Evolutionary conservation across 1,140 invertebrate species (phyloP).

Genomic region (Brachionus manjavacas): DNA sequence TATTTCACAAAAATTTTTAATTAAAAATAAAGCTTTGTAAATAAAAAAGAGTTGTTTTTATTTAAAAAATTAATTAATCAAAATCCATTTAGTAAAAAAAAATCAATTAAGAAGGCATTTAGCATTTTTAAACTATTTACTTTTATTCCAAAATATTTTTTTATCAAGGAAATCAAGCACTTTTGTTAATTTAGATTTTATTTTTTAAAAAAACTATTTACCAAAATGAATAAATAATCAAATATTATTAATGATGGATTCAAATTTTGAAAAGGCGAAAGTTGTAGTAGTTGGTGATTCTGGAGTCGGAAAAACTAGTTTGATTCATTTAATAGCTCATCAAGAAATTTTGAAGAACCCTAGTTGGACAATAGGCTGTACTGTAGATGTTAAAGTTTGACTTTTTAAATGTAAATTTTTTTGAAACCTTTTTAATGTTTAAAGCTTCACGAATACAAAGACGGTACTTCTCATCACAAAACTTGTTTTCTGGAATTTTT

Average conservation of each 20-base stretch:
- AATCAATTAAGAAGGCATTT: no score
- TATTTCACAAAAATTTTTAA: no score
- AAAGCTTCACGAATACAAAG: slow-evolving; percentile 82
- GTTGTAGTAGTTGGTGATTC: slow-evolving; percentile 39
- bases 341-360: slow-evolving; percentile 74
- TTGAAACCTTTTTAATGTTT: slow-evolving; percentile 6
- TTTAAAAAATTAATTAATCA: no score
- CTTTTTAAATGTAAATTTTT: slow-evolving; percentile 33
- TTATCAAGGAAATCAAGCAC: no score
- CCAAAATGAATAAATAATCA: background rate
- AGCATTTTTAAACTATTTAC: no score
- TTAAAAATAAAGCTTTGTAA: no score
- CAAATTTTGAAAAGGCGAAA: slow-evolving; percentile 17
- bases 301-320: slow-evolving; percentile 90
- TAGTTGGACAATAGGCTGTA: slow-evolving; percentile 88
- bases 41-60: no score
- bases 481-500: slow-evolving; percentile 90
- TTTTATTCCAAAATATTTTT: no score
- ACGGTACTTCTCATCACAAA: slow-evolving; percentile 77
- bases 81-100: no score
- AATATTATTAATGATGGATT: background rate
- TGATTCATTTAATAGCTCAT: slow-evolving; percentile 82
- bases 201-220: background rate
- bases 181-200: no score
- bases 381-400: slow-evolving; percentile 78